Conservation (phyloP, 2,797 vertebrate genomes). For the Manis crassicaudata region DNA sequence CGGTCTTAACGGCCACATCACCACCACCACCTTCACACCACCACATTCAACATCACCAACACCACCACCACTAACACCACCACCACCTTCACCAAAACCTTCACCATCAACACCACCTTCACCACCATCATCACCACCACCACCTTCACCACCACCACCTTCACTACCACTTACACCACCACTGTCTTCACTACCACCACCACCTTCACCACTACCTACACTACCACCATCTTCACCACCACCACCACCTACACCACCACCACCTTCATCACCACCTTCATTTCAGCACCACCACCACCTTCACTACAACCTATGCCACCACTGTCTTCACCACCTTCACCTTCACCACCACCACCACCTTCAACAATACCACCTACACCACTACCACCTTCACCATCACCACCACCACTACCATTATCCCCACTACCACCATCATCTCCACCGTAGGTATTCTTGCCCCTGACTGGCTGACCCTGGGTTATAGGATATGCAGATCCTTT, state of each 20-base stretch:
- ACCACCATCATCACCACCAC: rapidly evolving
- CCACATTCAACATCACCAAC: too few relatives aligned
- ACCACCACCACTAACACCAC: background rate
- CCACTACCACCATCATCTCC: background rate
- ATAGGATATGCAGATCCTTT: background rate
- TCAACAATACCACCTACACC: background rate
- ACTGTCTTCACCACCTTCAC: too few relatives aligned
- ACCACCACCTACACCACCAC: background rate
- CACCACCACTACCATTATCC: background rate
- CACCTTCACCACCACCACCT: too few relatives aligned
- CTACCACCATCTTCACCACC: background rate
- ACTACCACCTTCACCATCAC: background rate
- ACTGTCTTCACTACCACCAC: rapidly evolving
- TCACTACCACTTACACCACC: rapidly evolving
- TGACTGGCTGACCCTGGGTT: background rate
- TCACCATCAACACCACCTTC: background rate
- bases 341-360: background rate
- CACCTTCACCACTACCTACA: rapidly evolving
- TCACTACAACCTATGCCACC: rapidly evolving
- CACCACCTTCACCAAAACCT: too few relatives aligned
- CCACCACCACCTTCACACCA: background rate
- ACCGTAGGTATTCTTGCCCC: too few relatives aligned
- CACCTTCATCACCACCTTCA: background rate
- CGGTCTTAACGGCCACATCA: background rate
- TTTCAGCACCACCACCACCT: too few relatives aligned